Evolutionary conservation across 1,140 invertebrate species (phyloP), one percentile per base, ranked within the genome.

Genomic region (Vanessa tameamea): DNA sequence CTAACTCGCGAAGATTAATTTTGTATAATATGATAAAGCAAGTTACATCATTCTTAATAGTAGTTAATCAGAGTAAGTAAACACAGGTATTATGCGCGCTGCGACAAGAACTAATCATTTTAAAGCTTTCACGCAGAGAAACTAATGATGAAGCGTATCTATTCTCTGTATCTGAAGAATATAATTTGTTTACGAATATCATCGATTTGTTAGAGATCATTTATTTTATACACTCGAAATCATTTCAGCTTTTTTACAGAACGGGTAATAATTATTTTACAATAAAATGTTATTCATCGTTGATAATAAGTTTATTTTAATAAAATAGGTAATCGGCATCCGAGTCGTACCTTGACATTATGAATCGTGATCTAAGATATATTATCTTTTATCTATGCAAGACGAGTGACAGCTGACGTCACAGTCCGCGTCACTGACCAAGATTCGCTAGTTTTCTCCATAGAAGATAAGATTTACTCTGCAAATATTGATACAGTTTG

Each of bases 401-500:
- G 76, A 81, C 76, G 83, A 74, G 61, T 81, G 82, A 83, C 78
- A 82, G 65, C 69, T 77, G 78, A 84, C 88, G 88, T 90, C 88
- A 88, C 75, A 50, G 47, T 47, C 68, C 79, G 80, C 88, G 88
- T 89, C 87, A 88, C 83, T 69, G 69, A 79, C 79, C 81, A 83
- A 86, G 83, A 84, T 87, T 88, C 82, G 83, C 82, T 77, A 82
- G 79, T 82, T 81, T 86, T 85, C 82, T 82, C 77, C 83, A 84
- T 77, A 68, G 76, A 55, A 75, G 87, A 90, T 89, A 89, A 90
- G 87, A 87, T 89, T 85, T 61, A 67, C 69, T 76, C 37, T 57
- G 74, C 86, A 82, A 89, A 90, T 88, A 88, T 89, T 89, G 80
- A 87, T 63, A 79, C 75, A 79, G 67, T 14, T 20, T 80, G 88